Evolutionary conservation across 2,797 vertebrate genomes (phyloP), one percentile per base, ranked within the genome.

Genomic region (Podargus strigoides): DNA sequence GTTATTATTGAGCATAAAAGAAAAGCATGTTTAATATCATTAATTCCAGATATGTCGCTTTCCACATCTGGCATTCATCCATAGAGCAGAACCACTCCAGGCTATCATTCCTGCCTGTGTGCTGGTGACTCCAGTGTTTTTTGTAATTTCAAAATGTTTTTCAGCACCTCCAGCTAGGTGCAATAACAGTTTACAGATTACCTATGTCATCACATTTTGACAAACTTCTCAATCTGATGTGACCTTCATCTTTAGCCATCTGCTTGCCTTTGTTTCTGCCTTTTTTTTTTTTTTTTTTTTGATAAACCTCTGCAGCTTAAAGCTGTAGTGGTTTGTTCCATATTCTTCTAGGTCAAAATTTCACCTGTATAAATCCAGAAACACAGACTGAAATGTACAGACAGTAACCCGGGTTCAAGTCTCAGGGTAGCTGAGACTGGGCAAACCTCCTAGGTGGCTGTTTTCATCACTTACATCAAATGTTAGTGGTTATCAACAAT

Each of bases 141-240:
- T 98, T 98, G 98, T 98, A 98, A 99, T 99, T 99, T 99, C 98
- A 99, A 99, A 99, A 98, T 99, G 98, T 99, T 99, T 99, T 98
- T 98, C 98, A 98, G 98, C 98, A 99, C 98, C 98, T 99, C 98
- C 97, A 99, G 98, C 98, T 98, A 98, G 98, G 98, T 98, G 98
- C 98, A 99, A 99, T 99, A 99, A 98, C 98, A 98, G 98, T 98
- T 98, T 99, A 99, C 98, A 99, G 99, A 99, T 99, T 99, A 98
- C 98, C 98, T 98, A 98, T 99, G 98, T 99, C 99, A 99, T 99
- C 98, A 98, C 98, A 98, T 99, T 99, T 98, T 99, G 98, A 99
- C 99, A 99, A 99, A 99, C 98, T 98, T 99, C 98, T 99, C 98
- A 98, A 98, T 98, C 98, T 98, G 98, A 98, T 99, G 97, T 99